Conservation (phyloP, 2,797 vertebrate species). For the Delichon dasypus region DNA sequence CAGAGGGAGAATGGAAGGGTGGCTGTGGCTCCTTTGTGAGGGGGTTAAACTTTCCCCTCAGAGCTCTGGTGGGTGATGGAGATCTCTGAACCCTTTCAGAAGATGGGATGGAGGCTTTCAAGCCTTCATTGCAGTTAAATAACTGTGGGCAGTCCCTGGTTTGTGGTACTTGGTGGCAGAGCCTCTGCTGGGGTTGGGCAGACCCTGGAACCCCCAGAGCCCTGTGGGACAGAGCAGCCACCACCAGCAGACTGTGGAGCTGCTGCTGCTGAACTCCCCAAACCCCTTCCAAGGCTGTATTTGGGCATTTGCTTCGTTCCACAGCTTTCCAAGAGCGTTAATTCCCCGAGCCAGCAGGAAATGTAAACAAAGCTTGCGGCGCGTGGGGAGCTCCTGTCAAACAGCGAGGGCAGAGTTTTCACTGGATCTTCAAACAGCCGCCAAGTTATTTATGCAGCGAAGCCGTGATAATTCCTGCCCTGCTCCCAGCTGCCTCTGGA, state of each 20-base stretch:
- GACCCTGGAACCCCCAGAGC: background rate
- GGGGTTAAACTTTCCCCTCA: background rate
- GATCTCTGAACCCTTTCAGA: background rate
- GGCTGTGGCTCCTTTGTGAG: background rate
- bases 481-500: background rate
- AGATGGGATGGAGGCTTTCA: background rate
- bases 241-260: background rate
- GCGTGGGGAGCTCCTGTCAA: background rate
- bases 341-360: background rate
- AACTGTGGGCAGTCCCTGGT: rapidly evolving
- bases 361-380: background rate
- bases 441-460: background rate
- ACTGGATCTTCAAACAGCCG: background rate
- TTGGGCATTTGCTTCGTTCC: background rate
- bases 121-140: background rate
- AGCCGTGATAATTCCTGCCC: background rate
- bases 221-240: background rate
- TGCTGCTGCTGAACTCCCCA: background rate
- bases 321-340: background rate
- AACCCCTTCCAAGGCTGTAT: background rate
- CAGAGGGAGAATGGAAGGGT: background rate
- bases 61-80: background rate
- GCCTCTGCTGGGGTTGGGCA: background rate
- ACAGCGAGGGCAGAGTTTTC: background rate
- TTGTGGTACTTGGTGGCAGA: background rate